Evolutionary conservation across 2,888 invertebrate species (phyloP).

Genomic region (Iphiclides podalirius): DNA sequence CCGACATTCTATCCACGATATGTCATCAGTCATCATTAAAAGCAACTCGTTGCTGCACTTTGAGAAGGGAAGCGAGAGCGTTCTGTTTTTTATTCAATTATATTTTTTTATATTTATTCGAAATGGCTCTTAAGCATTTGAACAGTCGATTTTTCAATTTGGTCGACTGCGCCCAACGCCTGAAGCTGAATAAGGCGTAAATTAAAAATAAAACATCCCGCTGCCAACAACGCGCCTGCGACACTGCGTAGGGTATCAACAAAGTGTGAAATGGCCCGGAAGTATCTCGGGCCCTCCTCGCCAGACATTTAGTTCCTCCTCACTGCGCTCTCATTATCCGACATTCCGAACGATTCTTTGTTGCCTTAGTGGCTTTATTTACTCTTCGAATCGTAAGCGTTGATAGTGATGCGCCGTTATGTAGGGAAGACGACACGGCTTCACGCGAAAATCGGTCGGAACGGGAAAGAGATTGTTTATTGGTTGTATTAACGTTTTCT

Average conservation of each 20-base stretch:
- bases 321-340: constrained; percentile 74
- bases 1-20: no score
- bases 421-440: neutral
- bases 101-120: no score
- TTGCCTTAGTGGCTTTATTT: constrained; percentile 74
- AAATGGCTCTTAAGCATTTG: no score
- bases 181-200: constrained; percentile 12
- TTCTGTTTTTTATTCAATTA: no score
- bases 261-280: constrained; percentile 74
- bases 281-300: constrained; percentile 68
- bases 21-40: no score
- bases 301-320: constrained; percentile 69
- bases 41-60: no score
- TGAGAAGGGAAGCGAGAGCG: no score
- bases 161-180: no score
- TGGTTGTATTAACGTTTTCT: neutral
- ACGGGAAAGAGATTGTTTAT: neutral
- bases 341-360: constrained; percentile 64
- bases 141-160: no score
- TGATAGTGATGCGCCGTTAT: constrained; percentile 22
- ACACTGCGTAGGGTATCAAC: constrained; percentile 68
- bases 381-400: constrained; percentile 36
- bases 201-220: constrained; percentile 26
- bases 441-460: neutral
- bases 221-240: constrained; percentile 47